Conservation (phyloP, 2,888 invertebrate genomes). For the Schizotus pectinicornis region DNA sequence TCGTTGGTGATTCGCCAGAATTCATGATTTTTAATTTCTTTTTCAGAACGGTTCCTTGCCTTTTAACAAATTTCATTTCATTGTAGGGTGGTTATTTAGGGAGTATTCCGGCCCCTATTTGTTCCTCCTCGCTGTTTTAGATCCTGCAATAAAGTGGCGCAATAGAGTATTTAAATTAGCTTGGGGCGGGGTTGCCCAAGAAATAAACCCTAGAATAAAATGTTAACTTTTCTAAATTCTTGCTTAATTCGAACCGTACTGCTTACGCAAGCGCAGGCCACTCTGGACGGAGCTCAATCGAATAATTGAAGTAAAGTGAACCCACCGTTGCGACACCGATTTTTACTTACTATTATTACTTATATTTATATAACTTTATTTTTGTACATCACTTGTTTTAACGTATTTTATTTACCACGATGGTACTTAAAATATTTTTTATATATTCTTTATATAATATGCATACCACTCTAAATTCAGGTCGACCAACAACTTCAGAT, state of each 20-base stretch:
- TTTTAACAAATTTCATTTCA: conserved; percentile 92
- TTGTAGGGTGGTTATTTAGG: conserved; percentile 93
- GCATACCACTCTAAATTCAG: too few species aligned
- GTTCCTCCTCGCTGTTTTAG: conserved; percentile 83
- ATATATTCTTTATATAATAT: not conserved
- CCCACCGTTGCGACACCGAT: conserved; percentile 19
- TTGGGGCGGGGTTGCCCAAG: conserved; percentile 96
- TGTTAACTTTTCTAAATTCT: conserved; percentile 56
- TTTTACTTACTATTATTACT: not conserved
- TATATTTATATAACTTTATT: conserved; percentile 1
- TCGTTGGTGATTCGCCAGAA: not conserved
- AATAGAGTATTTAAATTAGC: conserved; percentile 87
- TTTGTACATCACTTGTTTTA: too few species aligned
- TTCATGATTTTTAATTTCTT: conserved; percentile 29
- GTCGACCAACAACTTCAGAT: too few species aligned
- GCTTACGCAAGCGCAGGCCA: too few species aligned
- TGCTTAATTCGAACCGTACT: too few species aligned
- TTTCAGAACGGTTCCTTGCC: conserved; percentile 87
- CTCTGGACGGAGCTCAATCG: not conserved
- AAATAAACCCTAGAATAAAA: conserved; percentile 78
- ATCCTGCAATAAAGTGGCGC: conserved; percentile 93
- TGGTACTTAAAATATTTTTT: not conserved
- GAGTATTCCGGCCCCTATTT: conserved; percentile 90
- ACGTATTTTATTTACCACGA: too few species aligned
- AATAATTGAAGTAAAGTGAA: not conserved